phyloP scores from a whole-genome alignment of 2,888 invertebrate species.

The Pogonocherus hispidulus region DNA sequence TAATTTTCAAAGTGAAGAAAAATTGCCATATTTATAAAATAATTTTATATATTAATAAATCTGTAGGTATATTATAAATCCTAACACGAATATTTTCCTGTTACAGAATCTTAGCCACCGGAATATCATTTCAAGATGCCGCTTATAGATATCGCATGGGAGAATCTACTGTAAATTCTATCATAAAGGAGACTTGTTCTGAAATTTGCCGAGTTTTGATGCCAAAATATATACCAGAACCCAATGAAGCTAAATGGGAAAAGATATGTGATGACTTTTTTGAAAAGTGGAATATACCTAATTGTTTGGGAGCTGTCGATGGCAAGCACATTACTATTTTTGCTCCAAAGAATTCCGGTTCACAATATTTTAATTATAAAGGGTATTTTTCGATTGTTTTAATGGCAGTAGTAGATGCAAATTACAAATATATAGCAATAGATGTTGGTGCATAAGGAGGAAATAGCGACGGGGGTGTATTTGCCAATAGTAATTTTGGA shows the following conservation, averaged over 20 bases:
- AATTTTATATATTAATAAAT: too few species aligned
- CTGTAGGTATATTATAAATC: too few species aligned
- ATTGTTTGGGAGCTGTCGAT: too few species aligned
- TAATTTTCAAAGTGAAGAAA: too few species aligned
- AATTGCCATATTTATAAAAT: too few species aligned
- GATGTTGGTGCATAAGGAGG: slow-evolving; percentile 8
- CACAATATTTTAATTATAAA: slow-evolving; percentile 13
- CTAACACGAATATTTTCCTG: slow-evolving; percentile 3
- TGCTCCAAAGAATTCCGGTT: slow-evolving; percentile 8
- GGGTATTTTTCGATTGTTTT: slow-evolving; percentile 6
- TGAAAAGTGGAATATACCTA: too few species aligned
- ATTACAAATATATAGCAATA: slow-evolving; percentile 9
- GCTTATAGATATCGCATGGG: slow-evolving; percentile 10
- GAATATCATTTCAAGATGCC: slow-evolving; percentile 11
- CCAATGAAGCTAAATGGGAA: slow-evolving; percentile 1
- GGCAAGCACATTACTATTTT: neutral
- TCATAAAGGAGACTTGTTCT: slow-evolving; percentile 7
- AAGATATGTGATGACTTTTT: slow-evolving; percentile 4
- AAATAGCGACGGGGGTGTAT: slow-evolving; percentile 7
- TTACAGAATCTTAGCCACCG: slow-evolving; percentile 8
- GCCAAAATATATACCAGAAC: slow-evolving; percentile 1
- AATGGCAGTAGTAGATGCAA: slow-evolving; percentile 15
- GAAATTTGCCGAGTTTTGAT: slow-evolving; percentile 13
- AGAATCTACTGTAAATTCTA: slow-evolving; percentile 1
- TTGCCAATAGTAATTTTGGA: slow-evolving; percentile 7